Conservation (phyloP, 2,797 vertebrate species). For the Sebastiscus albofasciatus region DNA sequence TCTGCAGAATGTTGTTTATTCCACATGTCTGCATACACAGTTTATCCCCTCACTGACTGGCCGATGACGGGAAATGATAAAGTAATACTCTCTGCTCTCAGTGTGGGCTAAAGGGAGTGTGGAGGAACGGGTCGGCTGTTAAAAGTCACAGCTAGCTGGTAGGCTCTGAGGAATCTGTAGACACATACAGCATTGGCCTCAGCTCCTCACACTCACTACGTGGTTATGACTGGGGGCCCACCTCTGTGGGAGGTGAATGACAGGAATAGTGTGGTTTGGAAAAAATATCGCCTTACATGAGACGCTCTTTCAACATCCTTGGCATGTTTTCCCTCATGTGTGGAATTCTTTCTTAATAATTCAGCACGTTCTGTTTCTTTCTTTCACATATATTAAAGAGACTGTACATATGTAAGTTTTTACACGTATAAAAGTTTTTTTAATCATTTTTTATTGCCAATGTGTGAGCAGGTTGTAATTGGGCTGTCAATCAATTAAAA, state of each 20-base stretch:
- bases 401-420: no score
- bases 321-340: conserved; percentile 33
- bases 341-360: conserved; percentile 8
- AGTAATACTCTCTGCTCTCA: not conserved
- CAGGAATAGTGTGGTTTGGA: conserved; percentile 59
- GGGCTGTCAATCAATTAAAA: not conserved
- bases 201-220: conserved; percentile 36
- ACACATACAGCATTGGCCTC: conserved; percentile 56
- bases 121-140: conserved; percentile 32
- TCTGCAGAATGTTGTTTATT: conserved; percentile 11
- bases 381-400: not conserved
- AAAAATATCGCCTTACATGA: conserved; percentile 66
- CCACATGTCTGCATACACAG: not conserved
- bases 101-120: conserved; percentile 6
- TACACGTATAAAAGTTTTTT: no score
- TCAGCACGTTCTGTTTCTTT: not conserved
- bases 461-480: no score
- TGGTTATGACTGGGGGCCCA: conserved; percentile 38
- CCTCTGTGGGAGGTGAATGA: conserved; percentile 55
- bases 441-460: no score
- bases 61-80: conserved; percentile 2
- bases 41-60: conserved; percentile 2
- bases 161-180: conserved; percentile 73
- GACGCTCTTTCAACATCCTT: conserved; percentile 16
- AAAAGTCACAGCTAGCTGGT: conserved; percentile 77